phyloP scores from a whole-genome alignment of 2,797 vertebrate genomes.

The Tokudaia muenninki region DNA sequence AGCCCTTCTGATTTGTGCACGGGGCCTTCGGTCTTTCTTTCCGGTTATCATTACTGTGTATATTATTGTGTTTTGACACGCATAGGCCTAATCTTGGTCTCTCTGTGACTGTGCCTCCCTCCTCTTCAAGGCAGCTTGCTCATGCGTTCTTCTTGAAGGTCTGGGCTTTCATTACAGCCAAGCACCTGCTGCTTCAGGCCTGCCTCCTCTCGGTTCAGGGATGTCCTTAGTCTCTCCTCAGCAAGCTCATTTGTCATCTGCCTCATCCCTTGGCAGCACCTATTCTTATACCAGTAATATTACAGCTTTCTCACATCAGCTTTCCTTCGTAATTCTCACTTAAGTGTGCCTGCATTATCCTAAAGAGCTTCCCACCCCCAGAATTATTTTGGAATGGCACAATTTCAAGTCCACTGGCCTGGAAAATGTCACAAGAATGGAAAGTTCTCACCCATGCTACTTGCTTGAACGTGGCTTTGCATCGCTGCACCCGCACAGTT shows the following conservation, averaged over 20 bases:
- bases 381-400: constrained; percentile 80
- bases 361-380: constrained; percentile 77
- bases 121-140: neutral
- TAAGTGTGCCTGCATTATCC: constrained; percentile 74
- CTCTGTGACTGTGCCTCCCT: neutral
- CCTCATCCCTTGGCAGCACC: constrained; percentile 9
- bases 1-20: neutral
- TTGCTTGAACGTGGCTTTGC: constrained; percentile 63
- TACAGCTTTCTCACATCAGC: constrained; percentile 78
- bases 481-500: constrained; percentile 61
- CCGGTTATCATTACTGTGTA: neutral
- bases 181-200: constrained; percentile 69
- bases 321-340: constrained; percentile 67
- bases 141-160: neutral
- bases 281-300: constrained; percentile 74
- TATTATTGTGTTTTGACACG: neutral
- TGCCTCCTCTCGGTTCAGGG: constrained; percentile 45
- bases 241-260: constrained; percentile 46
- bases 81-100: neutral
- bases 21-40: neutral
- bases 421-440: constrained; percentile 78
- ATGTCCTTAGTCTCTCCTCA: constrained; percentile 54
- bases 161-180: neutral
- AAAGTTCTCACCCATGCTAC: constrained; percentile 74
- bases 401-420: constrained; percentile 77